Conservation (phyloP, 2,797 vertebrate species). For the Cetoscarus ocellatus region DNA sequence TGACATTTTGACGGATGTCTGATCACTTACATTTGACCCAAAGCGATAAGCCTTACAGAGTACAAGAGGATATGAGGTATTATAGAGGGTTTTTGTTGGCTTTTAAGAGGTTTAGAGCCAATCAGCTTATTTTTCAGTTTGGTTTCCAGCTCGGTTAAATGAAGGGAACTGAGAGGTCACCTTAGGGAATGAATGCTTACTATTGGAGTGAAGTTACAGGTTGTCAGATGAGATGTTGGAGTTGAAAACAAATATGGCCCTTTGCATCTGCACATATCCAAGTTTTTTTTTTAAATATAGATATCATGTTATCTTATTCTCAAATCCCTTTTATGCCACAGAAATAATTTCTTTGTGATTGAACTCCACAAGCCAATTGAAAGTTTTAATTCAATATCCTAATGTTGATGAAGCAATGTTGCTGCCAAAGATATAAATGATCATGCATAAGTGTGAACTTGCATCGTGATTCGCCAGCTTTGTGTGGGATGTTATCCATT, state of each 20-base stretch:
- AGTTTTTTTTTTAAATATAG: too few species aligned
- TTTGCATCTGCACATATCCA: too few species aligned
- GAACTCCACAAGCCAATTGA: too few species aligned
- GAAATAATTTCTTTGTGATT: too few species aligned
- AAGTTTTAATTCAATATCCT: background rate
- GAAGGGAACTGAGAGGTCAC: conserved; percentile 15
- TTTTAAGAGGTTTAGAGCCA: conserved; percentile 68
- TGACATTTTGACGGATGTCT: conserved; percentile 1
- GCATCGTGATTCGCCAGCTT: conserved; percentile 29
- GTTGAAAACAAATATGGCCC: background rate
- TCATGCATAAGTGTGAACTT: background rate
- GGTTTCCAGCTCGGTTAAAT: conserved; percentile 19
- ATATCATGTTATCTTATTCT: too few species aligned
- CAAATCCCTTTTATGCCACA: background rate
- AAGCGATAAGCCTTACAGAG: conserved; percentile 17
- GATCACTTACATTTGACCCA: conserved; percentile 28
- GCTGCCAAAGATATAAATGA: background rate
- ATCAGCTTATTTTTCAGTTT: conserved; percentile 60
- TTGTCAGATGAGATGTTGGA: background rate
- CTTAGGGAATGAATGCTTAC: background rate
- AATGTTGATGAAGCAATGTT: background rate
- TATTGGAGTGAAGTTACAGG: background rate
- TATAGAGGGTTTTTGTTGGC: conserved; percentile 30
- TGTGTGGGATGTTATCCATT: conserved; percentile 41
- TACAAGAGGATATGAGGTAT: conserved; percentile 61